Evolutionary conservation across 2,888 invertebrate species (phyloP).

Genomic region (Synanthedon vespiformis): DNA sequence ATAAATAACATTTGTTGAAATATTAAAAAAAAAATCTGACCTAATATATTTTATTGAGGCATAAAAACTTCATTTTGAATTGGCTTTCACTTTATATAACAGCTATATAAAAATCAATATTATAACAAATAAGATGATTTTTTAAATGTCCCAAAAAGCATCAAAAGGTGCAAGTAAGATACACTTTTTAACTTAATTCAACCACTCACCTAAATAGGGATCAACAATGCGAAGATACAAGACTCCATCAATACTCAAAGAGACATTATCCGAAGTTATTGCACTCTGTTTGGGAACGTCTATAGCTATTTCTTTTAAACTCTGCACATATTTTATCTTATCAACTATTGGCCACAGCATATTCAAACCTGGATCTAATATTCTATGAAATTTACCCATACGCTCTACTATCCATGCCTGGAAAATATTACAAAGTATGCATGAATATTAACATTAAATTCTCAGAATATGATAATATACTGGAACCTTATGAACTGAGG

Average conservation of each 20-base stretch:
- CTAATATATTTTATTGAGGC: no score
- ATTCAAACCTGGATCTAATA: slow-evolving; percentile 95
- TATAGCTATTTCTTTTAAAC: slow-evolving; percentile 98
- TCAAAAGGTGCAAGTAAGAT: no score
- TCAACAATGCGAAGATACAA: slow-evolving; percentile 93
- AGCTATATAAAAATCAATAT: no score
- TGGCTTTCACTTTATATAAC: no score
- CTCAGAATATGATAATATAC: no score
- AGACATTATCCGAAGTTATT: slow-evolving; percentile 97
- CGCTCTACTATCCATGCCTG: slow-evolving; percentile 97
- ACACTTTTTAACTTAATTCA: background rate
- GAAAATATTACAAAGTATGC: slow-evolving; percentile 16
- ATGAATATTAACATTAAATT: no score
- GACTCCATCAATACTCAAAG: slow-evolving; percentile 96
- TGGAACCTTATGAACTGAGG: no score
- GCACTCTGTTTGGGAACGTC: slow-evolving; percentile 99
- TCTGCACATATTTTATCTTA: slow-evolving; percentile 96
- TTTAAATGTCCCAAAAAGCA: background rate
- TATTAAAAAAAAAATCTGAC: no score
- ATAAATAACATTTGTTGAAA: no score
- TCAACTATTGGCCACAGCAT: slow-evolving; percentile 92
- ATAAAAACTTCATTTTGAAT: no score
- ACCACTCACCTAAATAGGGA: slow-evolving; percentile 81
- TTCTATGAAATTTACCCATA: slow-evolving; percentile 96
- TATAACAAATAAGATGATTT: no score